phyloP scores from a whole-genome alignment of 2,888 invertebrate genomes.

The Erebia aethiops region DNA sequence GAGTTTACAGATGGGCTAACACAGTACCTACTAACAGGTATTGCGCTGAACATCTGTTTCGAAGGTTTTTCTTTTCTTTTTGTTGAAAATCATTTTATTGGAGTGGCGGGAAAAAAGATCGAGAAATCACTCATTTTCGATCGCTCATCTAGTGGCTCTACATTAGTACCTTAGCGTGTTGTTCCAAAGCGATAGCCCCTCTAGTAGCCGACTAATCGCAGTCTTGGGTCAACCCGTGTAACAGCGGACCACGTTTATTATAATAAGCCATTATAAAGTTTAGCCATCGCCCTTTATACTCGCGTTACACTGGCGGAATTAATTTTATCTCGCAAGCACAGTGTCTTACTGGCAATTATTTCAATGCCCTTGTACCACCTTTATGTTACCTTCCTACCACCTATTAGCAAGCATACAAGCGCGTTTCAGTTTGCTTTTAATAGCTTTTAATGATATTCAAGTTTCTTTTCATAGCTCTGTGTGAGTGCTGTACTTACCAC shows the following conservation, averaged over 20 bases:
- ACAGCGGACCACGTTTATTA: conserved; percentile 77
- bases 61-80: too few relatives aligned
- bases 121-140: not conserved
- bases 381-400: conserved; percentile 1
- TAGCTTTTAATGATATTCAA: not conserved
- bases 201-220: conserved; percentile 66
- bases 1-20: too few relatives aligned
- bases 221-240: conserved; percentile 78
- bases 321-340: conserved; percentile 53
- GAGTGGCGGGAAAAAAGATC: not conserved
- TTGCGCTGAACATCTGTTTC: too few relatives aligned
- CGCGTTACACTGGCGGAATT: conserved; percentile 53
- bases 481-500: too few relatives aligned
- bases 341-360: conserved; percentile 35
- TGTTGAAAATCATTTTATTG: too few relatives aligned
- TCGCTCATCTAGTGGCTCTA: conserved; percentile 19
- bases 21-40: too few relatives aligned
- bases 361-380: conserved; percentile 24
- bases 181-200: conserved; percentile 26
- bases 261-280: conserved; percentile 77
- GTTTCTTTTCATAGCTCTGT: too few relatives aligned
- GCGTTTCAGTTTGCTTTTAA: not conserved
- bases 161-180: conserved; percentile 14
- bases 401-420: not conserved
- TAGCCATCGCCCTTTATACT: conserved; percentile 66